A percentile compares a stretch with the other conserved stretches of the same genome.
These are phyloP conservation scores for Bubo bubo DNA, from an alignment of 2,113 vertebrate genomes.

Conservation along the genomic window DNA sequence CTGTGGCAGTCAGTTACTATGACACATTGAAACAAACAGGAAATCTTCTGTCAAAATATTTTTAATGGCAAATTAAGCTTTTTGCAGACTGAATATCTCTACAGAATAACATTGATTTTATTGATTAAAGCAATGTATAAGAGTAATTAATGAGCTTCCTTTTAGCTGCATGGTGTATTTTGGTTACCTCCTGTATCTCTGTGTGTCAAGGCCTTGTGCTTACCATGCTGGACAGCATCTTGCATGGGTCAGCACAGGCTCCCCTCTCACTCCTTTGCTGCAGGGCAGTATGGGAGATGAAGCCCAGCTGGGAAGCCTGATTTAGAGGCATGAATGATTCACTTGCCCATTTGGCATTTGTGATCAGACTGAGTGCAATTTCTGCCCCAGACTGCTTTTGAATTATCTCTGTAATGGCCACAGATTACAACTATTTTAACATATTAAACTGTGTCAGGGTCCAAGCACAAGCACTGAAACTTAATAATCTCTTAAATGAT, in stretches of 20 bases:
- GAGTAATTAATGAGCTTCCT: neutral
- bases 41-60: constrained; percentile 48
- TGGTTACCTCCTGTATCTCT: neutral
- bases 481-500: neutral
- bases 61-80: constrained; percentile 17
- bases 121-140: neutral
- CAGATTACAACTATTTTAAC: neutral
- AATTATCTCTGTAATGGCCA: neutral
- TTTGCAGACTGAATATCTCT: neutral
- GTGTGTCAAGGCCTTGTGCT: neutral
- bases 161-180: neutral
- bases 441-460: neutral
- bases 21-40: constrained; percentile 25
- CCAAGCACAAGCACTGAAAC: neutral
- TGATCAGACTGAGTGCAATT: neutral
- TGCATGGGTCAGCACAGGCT: neutral
- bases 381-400: neutral
- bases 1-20: constrained; percentile 5
- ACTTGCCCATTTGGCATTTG: neutral
- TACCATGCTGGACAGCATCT: neutral
- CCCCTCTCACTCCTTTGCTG: neutral
- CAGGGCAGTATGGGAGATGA: neutral
- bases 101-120: neutral
- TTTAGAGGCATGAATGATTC: neutral
- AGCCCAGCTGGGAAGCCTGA: neutral